Conservation (phyloP, 2,797 vertebrate genomes). For the Molossus molossus region DNA sequence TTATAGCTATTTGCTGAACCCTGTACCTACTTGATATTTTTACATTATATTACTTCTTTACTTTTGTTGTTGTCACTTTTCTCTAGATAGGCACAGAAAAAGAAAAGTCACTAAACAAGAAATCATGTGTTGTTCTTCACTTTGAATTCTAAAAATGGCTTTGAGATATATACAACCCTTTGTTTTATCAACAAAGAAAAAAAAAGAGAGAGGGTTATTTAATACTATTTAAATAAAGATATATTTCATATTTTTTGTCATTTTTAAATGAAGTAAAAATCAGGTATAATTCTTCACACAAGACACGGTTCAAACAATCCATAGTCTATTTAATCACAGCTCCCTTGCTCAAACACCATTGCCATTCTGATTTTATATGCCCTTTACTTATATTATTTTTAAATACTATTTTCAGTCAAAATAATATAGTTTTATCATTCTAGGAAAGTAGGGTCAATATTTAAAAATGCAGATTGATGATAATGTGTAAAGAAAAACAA, state of each 20-base stretch:
- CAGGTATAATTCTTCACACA: background rate
- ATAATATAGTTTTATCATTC: slow-evolving; percentile 5
- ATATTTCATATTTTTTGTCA: background rate
- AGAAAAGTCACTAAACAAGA: background rate
- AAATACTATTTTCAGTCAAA: background rate
- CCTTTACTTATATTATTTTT: slow-evolving; percentile 37
- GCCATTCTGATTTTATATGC: background rate
- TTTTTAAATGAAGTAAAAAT: slow-evolving; percentile 57
- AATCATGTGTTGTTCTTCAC: background rate
- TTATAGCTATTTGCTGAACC: background rate
- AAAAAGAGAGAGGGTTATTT: background rate
- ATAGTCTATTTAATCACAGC: background rate
- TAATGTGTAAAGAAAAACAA: background rate
- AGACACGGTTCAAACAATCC: background rate
- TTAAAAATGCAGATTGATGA: background rate
- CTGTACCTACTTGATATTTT: background rate
- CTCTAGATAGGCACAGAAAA: background rate
- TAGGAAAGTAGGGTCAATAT: slow-evolving; percentile 24
- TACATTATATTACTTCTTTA: background rate
- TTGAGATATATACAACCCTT: background rate
- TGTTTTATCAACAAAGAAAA: background rate
- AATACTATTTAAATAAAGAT: slow-evolving; percentile 28
- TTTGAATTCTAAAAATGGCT: slow-evolving; percentile 37
- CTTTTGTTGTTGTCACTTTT: slow-evolving; percentile 1
- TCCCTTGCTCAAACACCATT: background rate